Evolutionary conservation across 2,888 invertebrate species (phyloP).

Genomic region (Trissoscelio sp.): DNA sequence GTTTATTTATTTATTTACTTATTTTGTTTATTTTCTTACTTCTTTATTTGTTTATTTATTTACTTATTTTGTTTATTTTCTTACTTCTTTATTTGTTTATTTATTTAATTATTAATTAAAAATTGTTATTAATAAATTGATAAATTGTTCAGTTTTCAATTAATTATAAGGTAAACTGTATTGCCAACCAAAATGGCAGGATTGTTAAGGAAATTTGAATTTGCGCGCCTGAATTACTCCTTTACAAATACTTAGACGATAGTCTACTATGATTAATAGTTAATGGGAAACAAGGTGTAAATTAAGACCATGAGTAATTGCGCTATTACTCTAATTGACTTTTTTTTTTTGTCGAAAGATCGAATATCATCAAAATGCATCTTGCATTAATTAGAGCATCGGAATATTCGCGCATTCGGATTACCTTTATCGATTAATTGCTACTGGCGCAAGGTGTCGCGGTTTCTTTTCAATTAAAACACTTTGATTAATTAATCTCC

Average conservation of each 20-base stretch:
- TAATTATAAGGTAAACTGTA: neutral
- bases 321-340: conserved; percentile 24
- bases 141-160: too few relatives aligned
- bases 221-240: conserved; percentile 30
- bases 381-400: conserved; percentile 8
- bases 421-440: neutral
- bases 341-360: conserved; percentile 2
- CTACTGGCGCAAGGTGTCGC: neutral
- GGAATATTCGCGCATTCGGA: conserved; percentile 3
- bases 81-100: too few relatives aligned
- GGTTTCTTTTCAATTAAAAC: neutral
- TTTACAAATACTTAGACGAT: neutral
- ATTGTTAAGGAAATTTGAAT: conserved; percentile 37
- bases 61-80: too few relatives aligned
- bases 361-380: conserved; percentile 12
- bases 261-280: conserved; percentile 25
- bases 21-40: too few relatives aligned
- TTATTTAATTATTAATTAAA: too few relatives aligned
- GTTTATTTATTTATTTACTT: too few relatives aligned
- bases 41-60: too few relatives aligned
- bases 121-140: too few relatives aligned
- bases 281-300: conserved; percentile 37
- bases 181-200: neutral
- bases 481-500: neutral
- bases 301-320: conserved; percentile 35